Base-by-base conservation (phyloP, 2,113 vertebrate genomes). In the Abramis brama region DNA sequence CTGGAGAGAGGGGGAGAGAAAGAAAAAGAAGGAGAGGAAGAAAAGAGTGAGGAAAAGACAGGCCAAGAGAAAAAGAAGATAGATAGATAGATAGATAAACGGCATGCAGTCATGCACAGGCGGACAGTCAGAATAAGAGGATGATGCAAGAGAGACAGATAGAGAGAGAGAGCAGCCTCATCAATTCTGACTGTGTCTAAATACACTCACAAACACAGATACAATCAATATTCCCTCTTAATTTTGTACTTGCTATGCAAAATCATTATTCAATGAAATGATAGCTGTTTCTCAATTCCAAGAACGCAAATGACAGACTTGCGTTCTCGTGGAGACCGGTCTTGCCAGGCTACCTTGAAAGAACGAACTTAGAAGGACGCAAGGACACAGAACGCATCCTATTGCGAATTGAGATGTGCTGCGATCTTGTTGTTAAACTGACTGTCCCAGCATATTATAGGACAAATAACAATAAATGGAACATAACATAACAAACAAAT, bases 1-100 rank as follows among this genome's bases (percentile, higher is more conserved):
- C 98, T 99, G 97, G 95, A 86, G 91, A 86, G 68, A 71, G 43
- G 60, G 36, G 71, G 85, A 83, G 84, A 88, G 78, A 60, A 68
- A 66, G 60, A 73, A 39, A 43, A 71, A 85, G 52, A 52, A 50
- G 30, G 21, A 90, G 59, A 85, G 55, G 80, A 68, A 39, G 62
- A 86, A 79, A 57, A 60, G 57, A 86, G 64, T 70, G 59, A 87
- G 82, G 81, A 66, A 74, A 64, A 82, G 78, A 70, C 52, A 74
- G 39, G 78, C 43, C 78, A 52, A 81, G 83, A 70, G 60, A 70
- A 83, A 79, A 52, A 33, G 75, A 52, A 74, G 55, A 89, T 62
- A 64, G 59, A 73, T 62, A 36, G 81, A 70, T n/a, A 82, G 59
- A 73, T 62, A 36, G 81, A 70, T n/a, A 82, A 66, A 81, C 55